Conservation (phyloP, 2,113 vertebrate species). For the Brachypteracias leptosomus region DNA sequence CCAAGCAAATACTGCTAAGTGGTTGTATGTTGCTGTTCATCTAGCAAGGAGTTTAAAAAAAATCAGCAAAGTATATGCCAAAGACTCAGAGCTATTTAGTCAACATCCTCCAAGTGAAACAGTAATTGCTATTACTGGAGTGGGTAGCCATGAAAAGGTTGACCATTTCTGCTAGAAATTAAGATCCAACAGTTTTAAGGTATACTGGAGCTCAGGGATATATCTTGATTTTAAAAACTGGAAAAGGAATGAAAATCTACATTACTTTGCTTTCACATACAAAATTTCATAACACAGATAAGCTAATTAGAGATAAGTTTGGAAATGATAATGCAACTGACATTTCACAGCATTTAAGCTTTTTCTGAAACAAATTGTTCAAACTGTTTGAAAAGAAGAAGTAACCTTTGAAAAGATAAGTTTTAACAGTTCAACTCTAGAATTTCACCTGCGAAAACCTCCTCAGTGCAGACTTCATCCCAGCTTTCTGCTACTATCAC, state of each 20-base stretch:
- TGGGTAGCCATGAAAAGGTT: background rate
- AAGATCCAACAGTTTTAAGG: background rate
- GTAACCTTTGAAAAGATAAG: background rate
- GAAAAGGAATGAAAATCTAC: background rate
- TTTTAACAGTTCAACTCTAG: background rate
- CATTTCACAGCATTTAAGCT: background rate
- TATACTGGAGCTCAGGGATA: background rate
- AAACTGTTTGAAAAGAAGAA: background rate
- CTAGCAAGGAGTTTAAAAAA: background rate
- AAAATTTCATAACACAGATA: background rate
- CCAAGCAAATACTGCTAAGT: background rate
- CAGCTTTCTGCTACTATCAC: background rate
- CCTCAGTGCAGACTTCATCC: background rate
- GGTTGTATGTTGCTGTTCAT: background rate
- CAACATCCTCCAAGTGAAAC: background rate
- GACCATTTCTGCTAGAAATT: background rate
- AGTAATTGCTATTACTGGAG: background rate
- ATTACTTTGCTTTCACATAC: background rate
- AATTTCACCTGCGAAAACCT: background rate
- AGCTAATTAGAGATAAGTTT: background rate
- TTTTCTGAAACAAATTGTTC: background rate
- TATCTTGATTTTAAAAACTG: background rate
- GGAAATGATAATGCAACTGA: background rate
- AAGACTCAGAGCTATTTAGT: background rate
- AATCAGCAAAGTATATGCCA: background rate